Evolutionary conservation across 2,113 vertebrate genomes (phyloP).

Genomic region (Danio rerio): DNA sequence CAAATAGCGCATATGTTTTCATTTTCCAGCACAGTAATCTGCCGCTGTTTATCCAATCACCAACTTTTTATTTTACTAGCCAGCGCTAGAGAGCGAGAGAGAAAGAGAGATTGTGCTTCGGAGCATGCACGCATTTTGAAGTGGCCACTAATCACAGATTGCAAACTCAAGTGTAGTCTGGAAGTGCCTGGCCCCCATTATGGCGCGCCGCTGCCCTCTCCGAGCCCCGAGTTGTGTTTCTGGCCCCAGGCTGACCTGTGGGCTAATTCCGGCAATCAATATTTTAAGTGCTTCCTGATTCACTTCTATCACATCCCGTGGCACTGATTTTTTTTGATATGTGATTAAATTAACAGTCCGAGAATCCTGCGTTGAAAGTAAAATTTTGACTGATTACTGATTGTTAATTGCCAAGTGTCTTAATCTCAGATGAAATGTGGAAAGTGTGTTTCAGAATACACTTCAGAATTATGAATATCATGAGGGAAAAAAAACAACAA

Average conservation of each 20-base stretch:
- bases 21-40: constrained; percentile 77
- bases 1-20: constrained; percentile 78
- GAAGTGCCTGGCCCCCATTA: constrained; percentile 61
- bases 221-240: constrained; percentile 58
- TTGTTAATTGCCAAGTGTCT: constrained; percentile 60
- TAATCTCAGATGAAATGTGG: constrained; percentile 22
- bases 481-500: not conserved
- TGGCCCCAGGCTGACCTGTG: constrained; percentile 52
- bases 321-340: constrained; percentile 50
- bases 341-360: constrained; percentile 57
- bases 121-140: constrained; percentile 59
- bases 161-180: constrained; percentile 62
- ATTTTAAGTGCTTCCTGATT: constrained; percentile 61
- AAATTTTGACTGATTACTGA: constrained; percentile 58
- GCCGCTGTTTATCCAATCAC: constrained; percentile 74
- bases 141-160: constrained; percentile 62
- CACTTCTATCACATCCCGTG: constrained; percentile 60
- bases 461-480: constrained; percentile 17
- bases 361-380: constrained; percentile 47
- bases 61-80: constrained; percentile 64
- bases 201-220: constrained; percentile 49
- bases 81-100: constrained; percentile 32
- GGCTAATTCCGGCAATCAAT: constrained; percentile 65
- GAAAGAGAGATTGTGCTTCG: constrained; percentile 52
- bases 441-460: constrained; percentile 26